A percentile compares a stretch with the other conserved stretches of the same genome.
Conservation (phyloP, 1,140 invertebrate species). For the Achroia grisella region DNA sequence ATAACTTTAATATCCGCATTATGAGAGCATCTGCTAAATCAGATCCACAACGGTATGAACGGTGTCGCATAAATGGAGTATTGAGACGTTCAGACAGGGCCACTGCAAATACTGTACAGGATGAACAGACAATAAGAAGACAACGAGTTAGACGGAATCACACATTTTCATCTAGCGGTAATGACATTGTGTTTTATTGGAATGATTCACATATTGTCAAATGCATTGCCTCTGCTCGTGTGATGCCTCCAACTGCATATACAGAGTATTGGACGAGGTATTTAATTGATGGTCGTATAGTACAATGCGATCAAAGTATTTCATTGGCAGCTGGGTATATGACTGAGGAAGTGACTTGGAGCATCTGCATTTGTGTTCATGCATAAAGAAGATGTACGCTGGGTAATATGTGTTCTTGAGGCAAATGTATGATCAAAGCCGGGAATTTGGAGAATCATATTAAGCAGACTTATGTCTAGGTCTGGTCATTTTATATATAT, state of each 20-base stretch:
- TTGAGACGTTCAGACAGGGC: constrained; percentile 73
- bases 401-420: constrained; percentile 88
- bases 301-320: constrained; percentile 91
- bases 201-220: constrained; percentile 79
- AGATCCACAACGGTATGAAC: constrained; percentile 82
- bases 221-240: constrained; percentile 79
- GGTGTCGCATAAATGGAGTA: constrained; percentile 77
- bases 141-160: constrained; percentile 68
- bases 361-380: constrained; percentile 89
- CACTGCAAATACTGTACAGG: constrained; percentile 54
- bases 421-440: constrained; percentile 89
- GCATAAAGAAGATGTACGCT: constrained; percentile 89
- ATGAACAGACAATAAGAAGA: constrained; percentile 71
- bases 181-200: constrained; percentile 80
- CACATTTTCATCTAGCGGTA: constrained; percentile 73
- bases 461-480: constrained; percentile 86
- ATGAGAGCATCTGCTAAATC: constrained; percentile 78
- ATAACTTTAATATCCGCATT: constrained; percentile 75
- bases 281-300: constrained; percentile 87
- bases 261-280: constrained; percentile 91
- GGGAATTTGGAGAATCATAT: constrained; percentile 86
- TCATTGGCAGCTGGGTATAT: constrained; percentile 90
- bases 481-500: constrained; percentile 89
- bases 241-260: constrained; percentile 80
- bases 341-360: constrained; percentile 88